Percentiles rank a stretch among this genome's conserved stretches.
These are phyloP conservation scores for Pristionchus exspectatus DNA, from an alignment of 2,888 invertebrate genomes.

Conservation along the genomic window DNA sequence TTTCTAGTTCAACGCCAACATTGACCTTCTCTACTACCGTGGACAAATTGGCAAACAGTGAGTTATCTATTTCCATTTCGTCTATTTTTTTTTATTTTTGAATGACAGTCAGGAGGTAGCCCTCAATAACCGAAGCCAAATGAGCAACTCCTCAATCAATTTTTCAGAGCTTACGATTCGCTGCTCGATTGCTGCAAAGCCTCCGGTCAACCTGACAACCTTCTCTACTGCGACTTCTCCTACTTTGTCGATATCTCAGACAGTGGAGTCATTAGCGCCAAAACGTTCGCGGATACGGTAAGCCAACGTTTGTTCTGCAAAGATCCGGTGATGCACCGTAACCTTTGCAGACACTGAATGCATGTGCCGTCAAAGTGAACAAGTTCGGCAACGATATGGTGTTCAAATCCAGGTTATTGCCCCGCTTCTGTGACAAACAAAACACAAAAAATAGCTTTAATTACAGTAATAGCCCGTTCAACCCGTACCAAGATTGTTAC, in stretches of 20 bases:
- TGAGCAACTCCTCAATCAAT: no score
- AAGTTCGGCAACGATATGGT: constrained; percentile 57
- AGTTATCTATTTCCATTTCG: not conserved
- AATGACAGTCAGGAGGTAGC: no score
- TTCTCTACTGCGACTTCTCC: constrained; percentile 67
- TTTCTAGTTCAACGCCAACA: constrained; percentile 66
- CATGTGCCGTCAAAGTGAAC: constrained; percentile 66
- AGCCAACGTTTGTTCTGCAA: not conserved
- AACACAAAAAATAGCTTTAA: no score
- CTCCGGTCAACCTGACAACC: constrained; percentile 55
- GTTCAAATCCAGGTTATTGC: constrained; percentile 60
- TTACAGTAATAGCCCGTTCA: constrained; percentile 72
- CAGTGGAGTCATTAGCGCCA: constrained; percentile 69
- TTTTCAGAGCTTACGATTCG: constrained; percentile 65
- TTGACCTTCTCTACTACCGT: constrained; percentile 69
- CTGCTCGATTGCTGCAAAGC: constrained; percentile 64
- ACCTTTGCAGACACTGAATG: not conserved
- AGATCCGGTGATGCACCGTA: not conserved
- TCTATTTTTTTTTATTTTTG: no score
- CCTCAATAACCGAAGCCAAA: no score
- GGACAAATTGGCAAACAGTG: constrained; percentile 69
- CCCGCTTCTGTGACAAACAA: no score
- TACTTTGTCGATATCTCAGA: constrained; percentile 68
- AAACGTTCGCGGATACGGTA: not conserved
- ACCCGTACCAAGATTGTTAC: constrained; percentile 71